Conservation (phyloP, 2,113 vertebrate genomes). For the Tupaia tana region DNA sequence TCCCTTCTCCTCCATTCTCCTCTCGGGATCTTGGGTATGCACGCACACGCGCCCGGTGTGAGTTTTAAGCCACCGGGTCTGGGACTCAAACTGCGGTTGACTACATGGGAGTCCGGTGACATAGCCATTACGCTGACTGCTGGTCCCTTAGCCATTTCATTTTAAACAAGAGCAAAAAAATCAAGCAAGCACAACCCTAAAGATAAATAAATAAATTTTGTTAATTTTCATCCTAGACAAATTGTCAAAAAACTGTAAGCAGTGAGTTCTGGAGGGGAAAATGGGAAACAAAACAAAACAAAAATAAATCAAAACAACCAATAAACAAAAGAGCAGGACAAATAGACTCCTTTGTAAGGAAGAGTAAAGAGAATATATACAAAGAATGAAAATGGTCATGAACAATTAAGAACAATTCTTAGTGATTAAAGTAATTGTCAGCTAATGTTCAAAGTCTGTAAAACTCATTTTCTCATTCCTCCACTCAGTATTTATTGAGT, state of each 20-base stretch:
- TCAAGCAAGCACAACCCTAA: background rate
- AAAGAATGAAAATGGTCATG: background rate
- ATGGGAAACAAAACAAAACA: background rate
- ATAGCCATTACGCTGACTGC: too few species aligned
- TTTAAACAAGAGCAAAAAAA: constrained; percentile 18
- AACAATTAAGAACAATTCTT: background rate
- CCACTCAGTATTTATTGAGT: background rate
- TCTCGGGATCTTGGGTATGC: too few species aligned
- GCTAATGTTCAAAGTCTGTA: background rate
- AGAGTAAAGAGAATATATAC: background rate
- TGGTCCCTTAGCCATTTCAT: background rate
- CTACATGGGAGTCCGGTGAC: too few species aligned
- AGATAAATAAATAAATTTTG: constrained; percentile 25
- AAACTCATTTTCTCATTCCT: background rate
- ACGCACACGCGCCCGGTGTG: too few species aligned
- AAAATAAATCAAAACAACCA: background rate
- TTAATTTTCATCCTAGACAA: background rate
- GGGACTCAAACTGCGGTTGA: too few species aligned
- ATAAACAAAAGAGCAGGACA: background rate
- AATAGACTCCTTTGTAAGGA: background rate
- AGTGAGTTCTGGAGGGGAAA: background rate
- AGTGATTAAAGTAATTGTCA: background rate
- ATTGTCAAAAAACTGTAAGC: constrained; percentile 33
- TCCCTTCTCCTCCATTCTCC: too few species aligned
- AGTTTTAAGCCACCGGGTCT: too few species aligned